Percentiles rank a stretch among this genome's conserved stretches.
These are phyloP conservation scores for Pteropus alecto DNA, from an alignment of 2,113 vertebrate genomes.

Conservation along the genomic window DNA sequence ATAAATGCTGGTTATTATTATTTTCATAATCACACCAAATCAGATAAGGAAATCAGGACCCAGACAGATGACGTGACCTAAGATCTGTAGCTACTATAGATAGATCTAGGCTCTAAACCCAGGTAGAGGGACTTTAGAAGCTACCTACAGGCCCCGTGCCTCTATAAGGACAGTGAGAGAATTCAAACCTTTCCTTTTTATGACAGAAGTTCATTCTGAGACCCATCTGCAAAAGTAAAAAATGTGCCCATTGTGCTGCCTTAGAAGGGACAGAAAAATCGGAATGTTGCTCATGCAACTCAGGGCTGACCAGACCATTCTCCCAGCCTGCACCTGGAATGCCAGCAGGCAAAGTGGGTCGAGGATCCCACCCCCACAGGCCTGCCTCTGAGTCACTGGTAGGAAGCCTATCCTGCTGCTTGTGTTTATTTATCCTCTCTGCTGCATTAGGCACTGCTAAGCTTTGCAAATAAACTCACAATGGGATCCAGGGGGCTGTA, in stretches of 20 bases:
- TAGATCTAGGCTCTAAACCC: background rate
- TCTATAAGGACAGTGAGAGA: background rate
- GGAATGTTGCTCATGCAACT: rapidly evolving
- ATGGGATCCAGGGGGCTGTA: background rate
- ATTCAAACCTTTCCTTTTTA: background rate
- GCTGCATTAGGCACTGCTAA: background rate
- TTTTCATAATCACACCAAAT: background rate
- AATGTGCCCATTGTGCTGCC: background rate
- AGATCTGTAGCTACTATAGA: rapidly evolving
- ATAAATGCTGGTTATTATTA: background rate
- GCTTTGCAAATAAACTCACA: background rate
- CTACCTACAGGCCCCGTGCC: background rate
- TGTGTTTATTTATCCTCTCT: background rate
- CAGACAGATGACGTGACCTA: background rate
- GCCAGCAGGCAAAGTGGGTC: too few relatives aligned
- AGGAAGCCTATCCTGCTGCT: background rate
- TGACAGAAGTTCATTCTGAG: background rate
- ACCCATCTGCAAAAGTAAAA: background rate
- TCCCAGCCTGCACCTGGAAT: background rate
- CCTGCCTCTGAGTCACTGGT: background rate
- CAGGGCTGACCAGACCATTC: background rate
- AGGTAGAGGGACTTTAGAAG: background rate
- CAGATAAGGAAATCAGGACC: background rate
- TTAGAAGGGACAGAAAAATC: background rate
- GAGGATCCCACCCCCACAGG: background rate